These are phyloP conservation scores for Dreissena rostriformis DNA, from an alignment of 1,140 invertebrate genomes.

Conservation along the genomic window DNA sequence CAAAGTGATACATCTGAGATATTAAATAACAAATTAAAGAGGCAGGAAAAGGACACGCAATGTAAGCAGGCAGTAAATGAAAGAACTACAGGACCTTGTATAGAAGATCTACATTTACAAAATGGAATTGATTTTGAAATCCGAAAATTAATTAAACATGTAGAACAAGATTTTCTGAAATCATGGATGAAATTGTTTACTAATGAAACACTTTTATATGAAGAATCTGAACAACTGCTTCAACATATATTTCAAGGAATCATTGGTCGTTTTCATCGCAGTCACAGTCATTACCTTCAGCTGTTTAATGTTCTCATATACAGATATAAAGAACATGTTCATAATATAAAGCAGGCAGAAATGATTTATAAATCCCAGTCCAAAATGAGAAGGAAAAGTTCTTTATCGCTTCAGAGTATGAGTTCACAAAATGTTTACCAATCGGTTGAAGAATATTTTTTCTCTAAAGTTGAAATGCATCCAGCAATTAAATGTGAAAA, in stretches of 20 bases:
- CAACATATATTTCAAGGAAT: conserved; percentile 24
- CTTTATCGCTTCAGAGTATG: not conserved
- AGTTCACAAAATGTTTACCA: conserved; percentile 7
- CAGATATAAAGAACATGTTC: conserved; percentile 35
- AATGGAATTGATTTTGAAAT: conserved; percentile 14
- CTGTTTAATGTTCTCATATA: conserved; percentile 15
- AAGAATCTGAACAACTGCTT: conserved; percentile 12
- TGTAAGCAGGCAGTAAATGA: not conserved
- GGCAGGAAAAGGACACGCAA: not conserved
- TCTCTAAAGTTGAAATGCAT: conserved; percentile 39
- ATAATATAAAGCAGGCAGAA: conserved; percentile 30
- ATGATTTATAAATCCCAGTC: conserved; percentile 15
- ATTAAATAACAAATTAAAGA: not conserved
- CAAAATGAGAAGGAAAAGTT: conserved; percentile 9
- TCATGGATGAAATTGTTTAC: conserved; percentile 47
- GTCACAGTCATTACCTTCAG: conserved; percentile 26
- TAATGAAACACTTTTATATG: not conserved
- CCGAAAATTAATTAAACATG: conserved; percentile 1
- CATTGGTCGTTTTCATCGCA: conserved; percentile 1
- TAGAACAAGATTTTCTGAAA: conserved; percentile 37
- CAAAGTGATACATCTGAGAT: not conserved
- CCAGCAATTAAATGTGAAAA: conserved; percentile 17
- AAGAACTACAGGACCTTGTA: not conserved
- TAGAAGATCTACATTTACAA: not conserved
- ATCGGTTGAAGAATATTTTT: conserved; percentile 35